Percentiles rank a stretch among this genome's conserved stretches.
Evolutionary conservation across 2,797 vertebrate species (phyloP).

Genomic region (Ciconia nigra): DNA sequence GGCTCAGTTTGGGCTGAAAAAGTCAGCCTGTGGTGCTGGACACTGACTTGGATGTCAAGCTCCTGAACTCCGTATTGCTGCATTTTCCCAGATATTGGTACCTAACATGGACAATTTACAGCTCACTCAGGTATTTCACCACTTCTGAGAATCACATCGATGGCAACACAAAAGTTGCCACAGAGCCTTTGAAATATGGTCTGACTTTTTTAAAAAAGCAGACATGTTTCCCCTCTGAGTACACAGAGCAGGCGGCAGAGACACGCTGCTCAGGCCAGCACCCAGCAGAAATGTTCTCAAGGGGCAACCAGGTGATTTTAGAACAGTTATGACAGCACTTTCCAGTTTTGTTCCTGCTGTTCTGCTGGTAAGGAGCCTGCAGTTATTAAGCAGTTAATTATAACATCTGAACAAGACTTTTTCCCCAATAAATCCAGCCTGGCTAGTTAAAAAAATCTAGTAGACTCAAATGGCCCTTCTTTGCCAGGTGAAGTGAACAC

Average conservation of each 20-base stretch:
- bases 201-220: neutral
- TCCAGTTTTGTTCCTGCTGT: neutral
- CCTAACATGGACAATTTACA: neutral
- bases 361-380: neutral
- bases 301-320: neutral
- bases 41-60: fast-evolving
- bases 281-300: neutral
- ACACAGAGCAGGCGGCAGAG: neutral
- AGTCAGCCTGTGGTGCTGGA: neutral
- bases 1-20: neutral
- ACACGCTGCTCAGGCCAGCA: neutral
- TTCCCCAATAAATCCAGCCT: neutral
- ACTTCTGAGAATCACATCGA: neutral
- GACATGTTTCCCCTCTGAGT: neutral
- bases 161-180: neutral
- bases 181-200: neutral
- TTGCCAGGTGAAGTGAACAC: neutral
- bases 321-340: neutral
- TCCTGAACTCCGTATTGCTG: neutral
- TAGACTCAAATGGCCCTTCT: neutral
- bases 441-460: neutral
- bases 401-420: neutral
- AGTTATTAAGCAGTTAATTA: neutral
- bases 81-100: neutral
- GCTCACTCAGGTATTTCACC: neutral